These are phyloP conservation scores for Volucella zonaria DNA, from an alignment of 2,888 invertebrate species.

Conservation along the genomic window DNA sequence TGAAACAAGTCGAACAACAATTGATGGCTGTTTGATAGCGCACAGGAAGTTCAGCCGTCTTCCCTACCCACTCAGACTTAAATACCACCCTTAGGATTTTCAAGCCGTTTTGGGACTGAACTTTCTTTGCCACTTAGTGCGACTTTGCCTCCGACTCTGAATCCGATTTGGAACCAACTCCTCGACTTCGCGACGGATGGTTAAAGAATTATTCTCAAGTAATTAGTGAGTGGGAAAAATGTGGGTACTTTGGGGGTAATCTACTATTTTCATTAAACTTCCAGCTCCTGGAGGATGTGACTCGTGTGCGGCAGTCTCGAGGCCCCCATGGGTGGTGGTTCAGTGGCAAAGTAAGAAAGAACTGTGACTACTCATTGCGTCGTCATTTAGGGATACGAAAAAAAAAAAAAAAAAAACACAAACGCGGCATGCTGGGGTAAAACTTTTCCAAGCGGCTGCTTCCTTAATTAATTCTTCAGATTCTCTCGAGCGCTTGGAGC, in stretches of 20 bases:
- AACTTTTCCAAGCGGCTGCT: constrained; percentile 24
- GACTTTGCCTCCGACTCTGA: not conserved
- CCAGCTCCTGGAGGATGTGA: constrained; percentile 21
- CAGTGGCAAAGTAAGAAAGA: not conserved
- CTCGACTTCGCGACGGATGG: not conserved
- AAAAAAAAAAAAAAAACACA: not conserved
- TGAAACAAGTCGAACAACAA: constrained; percentile 35
- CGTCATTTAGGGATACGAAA: not conserved
- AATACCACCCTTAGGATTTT: not conserved
- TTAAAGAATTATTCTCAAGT: constrained; percentile 22
- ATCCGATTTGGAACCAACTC: not conserved
- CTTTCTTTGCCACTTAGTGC: not conserved
- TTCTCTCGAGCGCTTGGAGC: not conserved
- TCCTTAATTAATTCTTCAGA: constrained; percentile 28
- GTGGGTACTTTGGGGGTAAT: constrained; percentile 17
- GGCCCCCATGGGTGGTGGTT: not conserved
- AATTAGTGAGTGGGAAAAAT: constrained; percentile 28
- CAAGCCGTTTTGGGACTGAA: not conserved
- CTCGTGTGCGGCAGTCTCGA: not conserved
- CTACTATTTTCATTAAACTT: constrained; percentile 43
- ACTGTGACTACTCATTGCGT: constrained; percentile 9
- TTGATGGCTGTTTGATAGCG: constrained; percentile 45
- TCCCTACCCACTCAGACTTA: not conserved
- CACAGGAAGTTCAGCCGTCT: constrained; percentile 4
- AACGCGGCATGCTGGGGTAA: not conserved